phyloP scores from a whole-genome alignment of 2,113 vertebrate species.

The Petrocephalus microphthalmus region DNA sequence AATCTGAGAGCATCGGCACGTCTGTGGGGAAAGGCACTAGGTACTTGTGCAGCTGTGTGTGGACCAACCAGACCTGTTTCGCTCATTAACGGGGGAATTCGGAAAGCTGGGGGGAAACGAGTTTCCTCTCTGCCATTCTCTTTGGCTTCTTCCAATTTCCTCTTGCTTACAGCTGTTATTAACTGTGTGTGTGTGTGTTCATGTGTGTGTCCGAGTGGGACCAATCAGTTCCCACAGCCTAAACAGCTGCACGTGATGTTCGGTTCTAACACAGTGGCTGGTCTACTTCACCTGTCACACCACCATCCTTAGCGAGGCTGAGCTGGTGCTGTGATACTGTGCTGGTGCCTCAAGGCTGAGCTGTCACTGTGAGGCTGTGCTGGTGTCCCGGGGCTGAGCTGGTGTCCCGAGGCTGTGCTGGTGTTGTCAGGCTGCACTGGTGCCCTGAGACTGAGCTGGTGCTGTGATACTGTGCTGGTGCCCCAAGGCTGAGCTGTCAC shows the following conservation, averaged over 20 bases:
- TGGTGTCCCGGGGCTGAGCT: not conserved
- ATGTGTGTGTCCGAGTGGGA: slow-evolving; percentile 14
- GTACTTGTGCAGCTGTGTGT: slow-evolving; percentile 24
- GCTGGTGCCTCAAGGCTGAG: not conserved
- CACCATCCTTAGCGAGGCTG: not conserved
- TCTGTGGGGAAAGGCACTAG: slow-evolving; percentile 24
- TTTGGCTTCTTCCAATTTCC: slow-evolving; percentile 23
- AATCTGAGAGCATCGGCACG: not conserved
- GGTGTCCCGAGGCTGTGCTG: not conserved
- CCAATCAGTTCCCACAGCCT: slow-evolving; percentile 10
- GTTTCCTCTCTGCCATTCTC: slow-evolving; percentile 12
- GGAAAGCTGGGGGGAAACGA: slow-evolving; percentile 18
- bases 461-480: not conserved
- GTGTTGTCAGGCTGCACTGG: not conserved
- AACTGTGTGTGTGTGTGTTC: slow-evolving; percentile 7
- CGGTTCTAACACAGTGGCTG: not conserved
- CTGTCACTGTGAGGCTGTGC: not conserved
- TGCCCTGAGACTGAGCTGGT: not conserved
- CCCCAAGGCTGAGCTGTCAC: not conserved
- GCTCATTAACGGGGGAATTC: slow-evolving; percentile 26
- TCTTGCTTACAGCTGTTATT: slow-evolving; percentile 15
- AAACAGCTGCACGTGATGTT: not conserved
- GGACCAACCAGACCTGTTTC: slow-evolving; percentile 27
- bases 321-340: not conserved
- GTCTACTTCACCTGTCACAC: not conserved